Base-by-base conservation (phyloP, 2,797 vertebrate genomes). In the Petrocephalus schoutedeni region DNA sequence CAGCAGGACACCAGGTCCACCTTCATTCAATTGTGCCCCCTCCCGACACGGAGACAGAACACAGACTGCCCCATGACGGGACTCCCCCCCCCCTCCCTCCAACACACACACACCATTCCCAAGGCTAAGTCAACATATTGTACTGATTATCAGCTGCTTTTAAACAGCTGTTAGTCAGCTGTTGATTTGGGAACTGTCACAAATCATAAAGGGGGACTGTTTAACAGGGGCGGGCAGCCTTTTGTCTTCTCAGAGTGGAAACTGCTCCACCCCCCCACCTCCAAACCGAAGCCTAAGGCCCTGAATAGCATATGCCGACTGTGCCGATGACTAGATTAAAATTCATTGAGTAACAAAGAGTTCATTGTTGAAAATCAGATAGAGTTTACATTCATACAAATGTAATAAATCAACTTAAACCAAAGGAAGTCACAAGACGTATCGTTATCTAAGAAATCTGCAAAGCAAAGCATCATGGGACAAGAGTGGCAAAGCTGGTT, bases 11-110 rank as follows among this genome's bases (percentile, higher is more conserved):
- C 49, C 59, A 71, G 49, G 23, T 3, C 28, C n/a, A 54, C 83
- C 82, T 41, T 53, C 82, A 88, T 86, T 67, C 56, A 36, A 88
- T 90, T 77, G 12, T 91, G 90, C 91, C 90, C 90, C 89, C 89
- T 90, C 87, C 85, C 71, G 87, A 87, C 56, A 2, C 1, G 10
- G 19, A 87, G 86, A 86, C 82, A 86, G 51, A 28, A 67, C 28
- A 14, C 53, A 88, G 86, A 88, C 77, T 58, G 28, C 49, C 87
- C 87, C 82, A 41, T 32, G 5, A 45, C 1, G 14, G n/a, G 23
- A 21, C 51, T 2, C 0, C 80, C 8, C 16, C 9, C 5, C 4
- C 19, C 59, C n/a, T n/a, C n/a, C n/a, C n/a, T n/a, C n/a, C n/a
- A n/a, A 19, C 36, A 41, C 16, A 19, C 71, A n/a, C 6, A 45